Conservation (phyloP, 2,888 invertebrate species). For the Camptogramma bilineatum region DNA sequence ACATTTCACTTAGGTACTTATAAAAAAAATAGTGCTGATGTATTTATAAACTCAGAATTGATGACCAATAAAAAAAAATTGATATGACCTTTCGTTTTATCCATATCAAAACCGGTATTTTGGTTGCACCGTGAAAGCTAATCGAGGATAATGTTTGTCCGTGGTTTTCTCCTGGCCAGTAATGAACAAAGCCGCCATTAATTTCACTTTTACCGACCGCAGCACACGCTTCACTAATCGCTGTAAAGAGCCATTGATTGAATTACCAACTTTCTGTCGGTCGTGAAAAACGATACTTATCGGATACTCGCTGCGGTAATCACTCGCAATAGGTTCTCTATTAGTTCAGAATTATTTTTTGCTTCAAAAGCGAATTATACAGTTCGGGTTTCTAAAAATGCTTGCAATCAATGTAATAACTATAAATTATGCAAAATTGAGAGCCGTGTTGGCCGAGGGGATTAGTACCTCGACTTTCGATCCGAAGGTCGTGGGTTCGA, state of each 20-base stretch:
- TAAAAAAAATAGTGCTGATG: too few species aligned
- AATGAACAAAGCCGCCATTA: constrained; percentile 58
- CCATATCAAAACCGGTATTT: constrained; percentile 21
- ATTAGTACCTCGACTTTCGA: too few species aligned
- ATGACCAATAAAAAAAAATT: too few species aligned
- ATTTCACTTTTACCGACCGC: constrained; percentile 74
- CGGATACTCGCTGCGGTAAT: constrained; percentile 39
- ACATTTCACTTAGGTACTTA: too few species aligned
- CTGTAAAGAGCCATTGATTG: constrained; percentile 65
- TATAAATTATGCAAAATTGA: too few species aligned
- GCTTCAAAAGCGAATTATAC: not conserved
- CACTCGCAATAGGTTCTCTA: constrained; percentile 43
- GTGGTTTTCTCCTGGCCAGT: constrained; percentile 50
- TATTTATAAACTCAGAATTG: too few species aligned
- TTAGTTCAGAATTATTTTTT: constrained; percentile 24
- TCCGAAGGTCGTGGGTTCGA: too few species aligned
- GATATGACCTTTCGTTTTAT: too few species aligned
- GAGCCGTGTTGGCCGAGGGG: too few species aligned
- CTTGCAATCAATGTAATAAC: not conserved
- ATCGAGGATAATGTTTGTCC: constrained; percentile 50
- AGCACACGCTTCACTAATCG: constrained; percentile 70
- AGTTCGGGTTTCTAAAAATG: constrained; percentile 1
- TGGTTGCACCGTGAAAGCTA: constrained; percentile 50
- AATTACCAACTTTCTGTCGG: constrained; percentile 69
- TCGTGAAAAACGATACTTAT: constrained; percentile 54